Percentiles rank a stretch among this genome's conserved stretches.
Conservation (phyloP, 2,797 vertebrate species). For the Pagetopsis macropterus region DNA sequence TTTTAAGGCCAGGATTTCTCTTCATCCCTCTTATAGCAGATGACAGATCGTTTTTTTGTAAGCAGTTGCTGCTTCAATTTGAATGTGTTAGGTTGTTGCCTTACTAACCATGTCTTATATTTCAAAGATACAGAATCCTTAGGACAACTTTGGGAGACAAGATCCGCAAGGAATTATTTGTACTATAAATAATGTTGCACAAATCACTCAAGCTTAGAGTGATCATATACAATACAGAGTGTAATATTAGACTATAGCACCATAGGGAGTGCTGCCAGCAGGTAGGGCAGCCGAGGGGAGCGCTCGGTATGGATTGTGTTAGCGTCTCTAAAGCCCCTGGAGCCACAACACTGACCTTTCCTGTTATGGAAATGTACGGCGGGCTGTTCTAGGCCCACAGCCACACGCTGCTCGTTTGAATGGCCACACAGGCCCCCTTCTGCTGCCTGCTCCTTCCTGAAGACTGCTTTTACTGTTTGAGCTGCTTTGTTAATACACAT, state of each 20-base stretch:
- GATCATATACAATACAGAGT: constrained; percentile 34
- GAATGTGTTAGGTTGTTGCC: not conserved
- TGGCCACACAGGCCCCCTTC: constrained; percentile 57
- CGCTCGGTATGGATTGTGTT: constrained; percentile 74
- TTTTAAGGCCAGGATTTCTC: not conserved
- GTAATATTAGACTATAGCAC: constrained; percentile 43
- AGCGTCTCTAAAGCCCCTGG: constrained; percentile 57
- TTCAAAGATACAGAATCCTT: not conserved
- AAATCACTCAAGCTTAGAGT: constrained; percentile 9
- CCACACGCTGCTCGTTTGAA: constrained; percentile 65
- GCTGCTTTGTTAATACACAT: constrained; percentile 35
- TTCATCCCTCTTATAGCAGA: not conserved
- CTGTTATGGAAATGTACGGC: constrained; percentile 79
- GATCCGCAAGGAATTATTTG: constrained; percentile 23
- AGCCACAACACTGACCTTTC: constrained; percentile 78
- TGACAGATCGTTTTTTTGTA: not conserved
- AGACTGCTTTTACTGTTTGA: constrained; percentile 54
- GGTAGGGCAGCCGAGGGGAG: constrained; percentile 56
- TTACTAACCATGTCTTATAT: not conserved
- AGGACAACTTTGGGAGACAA: not conserved
- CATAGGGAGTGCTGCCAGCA: constrained; percentile 44
- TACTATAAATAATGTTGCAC: constrained; percentile 32
- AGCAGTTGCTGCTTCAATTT: not conserved
- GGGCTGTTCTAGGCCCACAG: constrained; percentile 62
- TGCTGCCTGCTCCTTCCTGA: constrained; percentile 70